Evolutionary conservation across 2,888 invertebrate species (phyloP), one percentile per base, ranked within the genome.

Genomic region (Nomada lathburiana): DNA sequence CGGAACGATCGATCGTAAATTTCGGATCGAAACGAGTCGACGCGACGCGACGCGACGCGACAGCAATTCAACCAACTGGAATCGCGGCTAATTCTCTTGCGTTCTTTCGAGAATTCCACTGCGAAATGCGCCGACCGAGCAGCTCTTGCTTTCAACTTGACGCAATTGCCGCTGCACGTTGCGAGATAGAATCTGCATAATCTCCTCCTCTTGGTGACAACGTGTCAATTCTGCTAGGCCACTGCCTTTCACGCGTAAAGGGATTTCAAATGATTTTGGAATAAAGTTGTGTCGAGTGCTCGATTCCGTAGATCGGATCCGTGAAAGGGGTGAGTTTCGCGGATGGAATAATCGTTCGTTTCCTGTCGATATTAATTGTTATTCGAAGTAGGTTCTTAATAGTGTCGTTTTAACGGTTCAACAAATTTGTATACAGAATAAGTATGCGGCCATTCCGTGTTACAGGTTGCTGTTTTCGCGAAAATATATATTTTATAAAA

Each of bases 161-260:
- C 67, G 74, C 74, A 77, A 77, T 77, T 67, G 36, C 53, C 47
- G 60, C 18, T 16, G n/a, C 52, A 44, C 29, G 69, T 70, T 57
- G 70, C 67, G 67, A 68, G 77, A 68, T 62, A 23, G 44, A 53
- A 78, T 75, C 77, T 47, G 67, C 67, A 74, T 78, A 78, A 78
- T 78, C 50, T 68, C 2, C 47, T 47, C 65, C 52, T 53, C 44
- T 26, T 44, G 20, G 64, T 64, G 64, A 59, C 76, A 42, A 65
- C 52, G 42, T 55, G 26, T 16, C 55, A 20, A 42, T 68, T 16
- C 20, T 20, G 64, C 59, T 53, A 47, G 23, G 23, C 63, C 52
- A n/a, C 13, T 18, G 57, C 29, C 16, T 13, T 1, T 4, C 44
- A 44, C 29, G 29, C 2, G 26, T 2, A 18, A 23, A 7, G 13